Evolutionary conservation across 2,888 invertebrate genomes (phyloP).

Genomic region (Drosophila acutilabella): DNA sequence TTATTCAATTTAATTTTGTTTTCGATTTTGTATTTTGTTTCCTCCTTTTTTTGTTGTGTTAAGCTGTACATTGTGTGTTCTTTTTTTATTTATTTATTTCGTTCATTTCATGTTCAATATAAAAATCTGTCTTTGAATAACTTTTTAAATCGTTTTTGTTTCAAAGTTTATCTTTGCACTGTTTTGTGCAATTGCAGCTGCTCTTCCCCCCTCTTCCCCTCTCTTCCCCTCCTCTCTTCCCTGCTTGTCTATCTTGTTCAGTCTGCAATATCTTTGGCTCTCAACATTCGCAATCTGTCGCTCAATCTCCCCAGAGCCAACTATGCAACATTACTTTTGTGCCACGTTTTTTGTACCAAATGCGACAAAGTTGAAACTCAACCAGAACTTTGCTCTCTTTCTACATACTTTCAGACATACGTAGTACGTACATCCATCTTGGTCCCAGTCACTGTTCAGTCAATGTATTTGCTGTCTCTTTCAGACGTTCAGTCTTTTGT

Average conservation of each 20-base stretch:
- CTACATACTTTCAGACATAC: constrained; percentile 14
- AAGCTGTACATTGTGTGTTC: constrained; percentile 5
- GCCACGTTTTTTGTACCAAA: constrained; percentile 64
- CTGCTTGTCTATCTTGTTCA: neutral
- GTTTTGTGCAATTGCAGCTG: constrained; percentile 35
- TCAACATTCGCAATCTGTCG: constrained; percentile 68
- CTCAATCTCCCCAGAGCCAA: constrained; percentile 70
- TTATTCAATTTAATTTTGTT: constrained; percentile 18
- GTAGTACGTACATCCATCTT: neutral
- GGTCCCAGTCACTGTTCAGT: neutral
- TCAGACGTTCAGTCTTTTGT: neutral
- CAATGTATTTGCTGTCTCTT: neutral
- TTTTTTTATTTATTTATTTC: constrained; percentile 20
- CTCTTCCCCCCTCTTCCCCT: neutral
- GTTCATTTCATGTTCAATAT: constrained; percentile 69
- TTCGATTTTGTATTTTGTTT: neutral
- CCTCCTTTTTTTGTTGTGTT: constrained; percentile 11
- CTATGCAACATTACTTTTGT: constrained; percentile 68
- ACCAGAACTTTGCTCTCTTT: constrained; percentile 53
- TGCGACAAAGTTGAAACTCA: constrained; percentile 75
- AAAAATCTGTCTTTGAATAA: constrained; percentile 71
- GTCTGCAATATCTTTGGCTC: constrained; percentile 6
- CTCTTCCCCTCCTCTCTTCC: neutral
- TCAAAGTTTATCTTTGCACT: constrained; percentile 60
- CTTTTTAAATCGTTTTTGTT: constrained; percentile 77